A percentile compares a stretch with the other conserved stretches of the same genome.
Conservation (phyloP, 2,888 invertebrate species). For the Acrobasis consociella region DNA sequence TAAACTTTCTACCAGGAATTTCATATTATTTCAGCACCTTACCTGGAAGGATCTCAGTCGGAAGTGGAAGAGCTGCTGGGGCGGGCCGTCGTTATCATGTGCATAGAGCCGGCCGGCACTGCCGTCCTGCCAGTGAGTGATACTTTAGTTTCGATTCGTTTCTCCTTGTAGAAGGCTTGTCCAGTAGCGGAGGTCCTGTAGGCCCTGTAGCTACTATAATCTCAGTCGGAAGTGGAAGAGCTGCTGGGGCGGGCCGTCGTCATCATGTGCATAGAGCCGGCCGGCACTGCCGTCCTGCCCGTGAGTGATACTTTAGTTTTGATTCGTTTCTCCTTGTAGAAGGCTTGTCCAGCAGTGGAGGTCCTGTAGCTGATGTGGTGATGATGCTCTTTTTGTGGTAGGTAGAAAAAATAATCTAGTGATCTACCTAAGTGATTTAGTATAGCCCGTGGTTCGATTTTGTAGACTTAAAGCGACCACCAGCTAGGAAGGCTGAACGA, state of each 20-base stretch:
- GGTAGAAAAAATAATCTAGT: no score
- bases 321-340: neutral
- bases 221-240: slow-evolving; percentile 57
- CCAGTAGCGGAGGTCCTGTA: no score
- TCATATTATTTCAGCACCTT: slow-evolving; percentile 47
- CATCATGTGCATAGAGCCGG: slow-evolving; percentile 64
- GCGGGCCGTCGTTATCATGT: slow-evolving; percentile 60
- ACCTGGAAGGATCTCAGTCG: slow-evolving; percentile 39
- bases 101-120: slow-evolving; percentile 60
- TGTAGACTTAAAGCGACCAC: no score
- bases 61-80: slow-evolving; percentile 58
- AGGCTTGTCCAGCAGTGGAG: no score
- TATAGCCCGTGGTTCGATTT: no score
- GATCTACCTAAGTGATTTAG: no score
- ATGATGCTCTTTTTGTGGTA: no score
- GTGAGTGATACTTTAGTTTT: slow-evolving; percentile 37
- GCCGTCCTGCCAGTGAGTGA: slow-evolving; percentile 52
- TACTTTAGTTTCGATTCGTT: neutral
- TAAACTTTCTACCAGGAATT: neutral
- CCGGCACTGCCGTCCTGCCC: slow-evolving; percentile 51
- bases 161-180: no score
- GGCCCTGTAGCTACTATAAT: no score
- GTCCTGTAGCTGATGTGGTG: no score
- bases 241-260: slow-evolving; percentile 56
- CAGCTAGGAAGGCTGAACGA: no score